phyloP scores from a whole-genome alignment of 1,140 invertebrate species.

The Drosophila nannoptera region DNA sequence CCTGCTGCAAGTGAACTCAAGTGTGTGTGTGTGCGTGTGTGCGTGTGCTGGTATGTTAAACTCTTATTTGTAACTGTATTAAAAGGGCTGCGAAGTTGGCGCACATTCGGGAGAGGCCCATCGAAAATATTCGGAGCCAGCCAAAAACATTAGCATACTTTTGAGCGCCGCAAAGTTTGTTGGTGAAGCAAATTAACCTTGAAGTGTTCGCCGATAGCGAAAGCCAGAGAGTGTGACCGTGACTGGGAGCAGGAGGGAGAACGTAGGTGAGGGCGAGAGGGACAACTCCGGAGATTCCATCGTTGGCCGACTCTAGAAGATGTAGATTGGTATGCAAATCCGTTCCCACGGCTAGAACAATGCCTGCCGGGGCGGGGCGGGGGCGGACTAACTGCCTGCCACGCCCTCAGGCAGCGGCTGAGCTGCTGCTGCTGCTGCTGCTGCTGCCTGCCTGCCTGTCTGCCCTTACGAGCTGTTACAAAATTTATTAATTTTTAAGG shows the following conservation, averaged over 20 bases:
- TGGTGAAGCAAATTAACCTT: constrained; percentile 72
- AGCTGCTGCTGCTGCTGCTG: constrained; percentile 1
- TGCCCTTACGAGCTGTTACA: constrained; percentile 17
- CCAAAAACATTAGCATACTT: constrained; percentile 69
- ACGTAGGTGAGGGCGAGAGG: constrained; percentile 2
- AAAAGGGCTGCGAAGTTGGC: constrained; percentile 58
- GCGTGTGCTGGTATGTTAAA: constrained; percentile 37
- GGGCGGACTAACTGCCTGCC: constrained; percentile 25
- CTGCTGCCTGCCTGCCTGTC: not conserved
- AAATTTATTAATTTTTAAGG: constrained; percentile 68
- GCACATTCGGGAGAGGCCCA: constrained; percentile 43
- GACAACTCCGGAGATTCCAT: constrained; percentile 1
- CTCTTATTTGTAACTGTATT: constrained; percentile 62
- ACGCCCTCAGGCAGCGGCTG: not conserved
- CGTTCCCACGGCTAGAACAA: constrained; percentile 35
- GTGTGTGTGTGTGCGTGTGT: constrained; percentile 1
- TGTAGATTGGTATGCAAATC: constrained; percentile 45
- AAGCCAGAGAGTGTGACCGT: constrained; percentile 26
- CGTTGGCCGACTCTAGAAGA: constrained; percentile 4
- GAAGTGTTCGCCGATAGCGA: constrained; percentile 33
- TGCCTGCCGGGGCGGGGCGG: constrained; percentile 12
- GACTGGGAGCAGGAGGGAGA: not conserved
- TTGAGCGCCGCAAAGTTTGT: constrained; percentile 57
- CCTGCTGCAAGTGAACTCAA: not conserved
- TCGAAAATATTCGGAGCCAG: constrained; percentile 29